Base-by-base conservation (phyloP, 2,888 invertebrate species). In the Erynnis tages region DNA sequence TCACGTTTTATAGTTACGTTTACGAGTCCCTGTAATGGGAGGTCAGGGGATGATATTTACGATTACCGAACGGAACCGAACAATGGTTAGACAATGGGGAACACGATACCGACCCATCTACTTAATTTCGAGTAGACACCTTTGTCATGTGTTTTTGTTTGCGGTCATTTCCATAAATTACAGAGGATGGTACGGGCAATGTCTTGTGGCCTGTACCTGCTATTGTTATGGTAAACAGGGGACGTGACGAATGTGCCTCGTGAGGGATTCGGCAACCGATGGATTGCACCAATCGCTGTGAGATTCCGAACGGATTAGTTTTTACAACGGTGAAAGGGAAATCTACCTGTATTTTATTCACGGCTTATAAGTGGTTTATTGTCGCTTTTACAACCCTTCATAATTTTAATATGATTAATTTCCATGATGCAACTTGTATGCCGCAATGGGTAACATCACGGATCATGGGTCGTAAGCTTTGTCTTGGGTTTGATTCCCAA, bases 111-210 rank as follows among this genome's bases (percentile, higher is more conserved):
- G 76, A 75, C 85, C 85, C 84, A 84, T 88, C 84, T 80, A 84
- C 79, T 86, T 84, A 85, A 86, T 88, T 83, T 87, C 73, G 78
- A 81, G 83, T 87, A 86, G 84, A 87, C 87, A 89, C 88, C 85
- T 84, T 85, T 85, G 88, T 88, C 78, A 73, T 74, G 73, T 73
- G 82, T 85, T 86, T 86, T 87, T 87, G 87, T 87, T 81, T 72
- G 79, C 76, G 81, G 83, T 76, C 77, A 85, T 88, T 85, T 86
- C 84, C 88, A 89, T 89, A 89, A 87, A 88, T 87, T 88, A 85
- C 69, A 73, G 74, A 76, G 79, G 82, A 80, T 72, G 76, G 75
- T 67, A 69, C 68, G 69, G 71, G 56, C 60, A 55, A 53, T 62
- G 65, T 63, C 59, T 61, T 58, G 66, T 65, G 57, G 60, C 68